Evolutionary conservation across 2,797 vertebrate species (phyloP).

Genomic region (Strix occidentalis): DNA sequence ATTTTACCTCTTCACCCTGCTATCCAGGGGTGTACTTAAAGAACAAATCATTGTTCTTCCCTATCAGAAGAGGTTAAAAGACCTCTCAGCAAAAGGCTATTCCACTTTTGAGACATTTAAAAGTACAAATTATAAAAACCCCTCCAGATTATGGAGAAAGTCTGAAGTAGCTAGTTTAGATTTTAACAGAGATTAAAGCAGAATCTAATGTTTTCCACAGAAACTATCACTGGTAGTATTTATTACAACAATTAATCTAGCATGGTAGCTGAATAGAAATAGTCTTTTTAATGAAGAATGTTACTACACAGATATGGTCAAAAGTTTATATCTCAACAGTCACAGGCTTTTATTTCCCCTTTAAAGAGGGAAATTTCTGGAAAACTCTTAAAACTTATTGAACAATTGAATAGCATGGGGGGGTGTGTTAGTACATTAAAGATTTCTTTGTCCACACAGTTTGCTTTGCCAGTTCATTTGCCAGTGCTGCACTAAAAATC

Average conservation of each 20-base stretch:
- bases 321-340: background rate
- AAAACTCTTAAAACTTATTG: background rate
- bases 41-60: background rate
- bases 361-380: background rate
- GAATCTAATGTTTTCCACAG: background rate
- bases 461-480: background rate
- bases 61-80: background rate
- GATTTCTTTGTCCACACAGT: background rate
- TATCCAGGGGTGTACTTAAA: background rate
- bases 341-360: background rate
- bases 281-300: background rate
- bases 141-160: background rate
- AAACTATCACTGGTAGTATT: background rate
- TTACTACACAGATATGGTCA: background rate
- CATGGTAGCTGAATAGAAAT: background rate
- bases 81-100: background rate
- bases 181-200: background rate
- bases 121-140: background rate
- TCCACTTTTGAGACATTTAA: background rate
- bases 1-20: background rate
- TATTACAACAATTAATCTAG: background rate
- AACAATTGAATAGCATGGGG: background rate
- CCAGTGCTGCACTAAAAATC: background rate
- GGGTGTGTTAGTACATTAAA: background rate
- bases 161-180: background rate